Base-by-base conservation (phyloP, 2,113 vertebrate genomes). In the Toxotes chatareus region DNA sequence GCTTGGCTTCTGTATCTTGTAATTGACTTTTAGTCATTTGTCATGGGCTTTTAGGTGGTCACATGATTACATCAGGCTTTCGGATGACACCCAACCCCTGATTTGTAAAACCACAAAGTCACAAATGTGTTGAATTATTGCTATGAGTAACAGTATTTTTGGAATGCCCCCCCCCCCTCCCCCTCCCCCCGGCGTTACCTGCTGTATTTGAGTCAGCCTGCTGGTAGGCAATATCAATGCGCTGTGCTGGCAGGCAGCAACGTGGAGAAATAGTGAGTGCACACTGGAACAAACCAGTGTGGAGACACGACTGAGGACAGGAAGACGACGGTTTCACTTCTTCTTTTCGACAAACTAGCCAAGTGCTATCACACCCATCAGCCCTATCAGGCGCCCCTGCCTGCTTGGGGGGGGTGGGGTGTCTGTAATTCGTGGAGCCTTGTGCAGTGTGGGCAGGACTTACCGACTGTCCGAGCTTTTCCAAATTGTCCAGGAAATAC, bases 401-500 rank as follows among this genome's bases (percentile, higher is more conserved):
- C 62, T 61, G n/a, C 17, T 19, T 16, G 36, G 7, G 27, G 27
- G 27, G 27, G 27, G 27, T 1, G 27, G 27, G 13, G 27, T 9
- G 11, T 36, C 57, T 64, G 34, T 46, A 23, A 57, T 46, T 53
- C 6, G 73, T 12, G 42, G 16, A 38, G 27, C 21, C 8, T 32
- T 14, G 27, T 19, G 55, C 13, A 13, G 64, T 27, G 57, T 40
- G 70, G 73, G 64, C 12, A 51, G 73, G 62, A 96, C 97, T 98
- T 97, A 99, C 98, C 94, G 92, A 92, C 91, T 97, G 95, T 92
- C 96, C 97, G 2, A 99, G 95, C 95, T 97, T 99, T 90, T 98
- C 97, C 97, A 99, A 96, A 94, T 98, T 97, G 92, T 99, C 98
- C 97, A 99, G 94, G 95, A 99, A 99, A 95, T 99, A 99, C 92